A percentile compares a stretch with the other conserved stretches of the same genome.
These are phyloP conservation scores for Gymnoscelis rufifasciata DNA, from an alignment of 2,888 invertebrate species.

Conservation along the genomic window DNA sequence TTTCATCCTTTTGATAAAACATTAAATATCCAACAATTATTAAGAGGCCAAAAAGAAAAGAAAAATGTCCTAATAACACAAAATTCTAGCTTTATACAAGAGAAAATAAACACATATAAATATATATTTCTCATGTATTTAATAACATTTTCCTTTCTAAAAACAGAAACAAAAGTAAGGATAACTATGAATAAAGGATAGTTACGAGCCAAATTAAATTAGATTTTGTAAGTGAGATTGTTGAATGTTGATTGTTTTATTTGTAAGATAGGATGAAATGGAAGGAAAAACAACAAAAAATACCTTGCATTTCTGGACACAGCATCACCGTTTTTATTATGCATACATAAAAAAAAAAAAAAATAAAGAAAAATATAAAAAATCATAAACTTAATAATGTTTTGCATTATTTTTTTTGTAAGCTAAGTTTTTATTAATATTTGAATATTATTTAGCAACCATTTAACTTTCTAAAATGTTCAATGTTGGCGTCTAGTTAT, in stretches of 20 bases:
- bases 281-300: conserved; percentile 46
- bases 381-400: conserved; percentile 4
- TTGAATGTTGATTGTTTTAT: conserved; percentile 24
- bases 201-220: conserved; percentile 51
- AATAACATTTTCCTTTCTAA: no score
- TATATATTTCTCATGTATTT: no score
- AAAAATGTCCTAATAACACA: no score
- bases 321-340: neutral
- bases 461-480: conserved; percentile 28
- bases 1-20: conserved; percentile 27
- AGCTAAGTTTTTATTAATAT: conserved; percentile 35
- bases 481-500: conserved; percentile 54
- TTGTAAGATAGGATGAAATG: conserved; percentile 41
- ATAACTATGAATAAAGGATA: neutral
- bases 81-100: neutral
- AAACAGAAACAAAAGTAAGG: neutral
- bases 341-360: neutral
- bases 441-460: conserved; percentile 35
- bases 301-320: conserved; percentile 50
- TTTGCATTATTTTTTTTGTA: conserved; percentile 3
- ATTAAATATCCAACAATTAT: neutral
- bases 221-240: conserved; percentile 44
- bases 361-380: neutral
- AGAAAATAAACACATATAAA: conserved; percentile 1
- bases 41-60: no score